Base-by-base conservation (phyloP, 53 echinoderm and acorn worm species). In the Holothuria leucospilota region DNA sequence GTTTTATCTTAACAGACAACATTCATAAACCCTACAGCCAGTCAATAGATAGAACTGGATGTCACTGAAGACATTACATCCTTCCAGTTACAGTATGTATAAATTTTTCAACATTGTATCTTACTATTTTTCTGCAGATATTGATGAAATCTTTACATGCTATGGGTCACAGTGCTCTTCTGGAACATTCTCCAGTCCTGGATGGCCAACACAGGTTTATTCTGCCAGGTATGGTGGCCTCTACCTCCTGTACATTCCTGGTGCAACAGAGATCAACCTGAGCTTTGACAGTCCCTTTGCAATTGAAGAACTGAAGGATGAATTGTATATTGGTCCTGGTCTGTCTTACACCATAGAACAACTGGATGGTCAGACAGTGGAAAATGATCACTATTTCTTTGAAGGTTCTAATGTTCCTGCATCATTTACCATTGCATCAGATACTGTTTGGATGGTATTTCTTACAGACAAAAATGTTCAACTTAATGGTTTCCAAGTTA, bases 381-480 rank as follows among this genome's bases (percentile, higher is more conserved):
- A n/a, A 62, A 90, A 90, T 7, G 90, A 93, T 39, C 63, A 86
- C 80, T 91, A 89, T 53, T 96, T 94, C 78, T 96, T 92, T 72
- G 92, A 96, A 20, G 94, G 94, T 0, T 28, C 38, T 2, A 6
- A 15, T 8, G 0, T 49, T 26, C 91, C 92, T 0, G 24, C 63
- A 0, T 49, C 29, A 60, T 89, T 92, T 68, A 86, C 88, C 38
- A 3, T 84, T 16, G 46, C 67, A 34, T 88, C 92, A 0, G 96
- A 96, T 62, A 68, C 89, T 1, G 94, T 70, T 2, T 96, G 92
- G 94, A 66, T 92, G 75, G 90, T 88, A 49, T 96, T 96, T 73
- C 69, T 86, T n/a, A 96, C 91, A 14, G 96, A 96, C 62, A 96
- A 96, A 78, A 96, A 96, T 86, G 79, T 96, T 21, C 79, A 92